These are phyloP conservation scores for Xiphophorus maculatus DNA, from an alignment of 2,113 vertebrate species.

Conservation along the genomic window DNA sequence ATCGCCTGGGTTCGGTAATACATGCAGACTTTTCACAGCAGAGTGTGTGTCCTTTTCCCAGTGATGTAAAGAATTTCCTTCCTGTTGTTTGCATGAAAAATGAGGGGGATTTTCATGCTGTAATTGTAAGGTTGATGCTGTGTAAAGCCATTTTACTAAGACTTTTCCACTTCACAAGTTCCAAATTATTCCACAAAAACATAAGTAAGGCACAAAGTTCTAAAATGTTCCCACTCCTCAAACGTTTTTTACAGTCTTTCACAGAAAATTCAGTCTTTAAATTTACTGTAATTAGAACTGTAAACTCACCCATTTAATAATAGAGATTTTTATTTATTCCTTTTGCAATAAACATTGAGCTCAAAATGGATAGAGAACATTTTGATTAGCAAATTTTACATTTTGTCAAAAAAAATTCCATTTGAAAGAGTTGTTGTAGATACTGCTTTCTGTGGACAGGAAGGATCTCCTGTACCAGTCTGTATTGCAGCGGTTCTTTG, in stretches of 20 bases:
- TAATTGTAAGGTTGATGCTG: background rate
- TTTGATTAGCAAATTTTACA: too few relatives aligned
- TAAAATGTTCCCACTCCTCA: background rate
- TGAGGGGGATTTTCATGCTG: background rate
- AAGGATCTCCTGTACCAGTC: too few relatives aligned
- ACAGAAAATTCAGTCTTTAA: too few relatives aligned
- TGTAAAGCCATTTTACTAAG: background rate
- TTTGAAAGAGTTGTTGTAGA: too few relatives aligned
- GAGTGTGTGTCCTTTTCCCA: conserved; percentile 13
- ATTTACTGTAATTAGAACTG: background rate
- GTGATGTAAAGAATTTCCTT: conserved; percentile 12
- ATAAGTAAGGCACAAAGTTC: background rate
- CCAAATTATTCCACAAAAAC: background rate
- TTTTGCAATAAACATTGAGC: too few relatives aligned
- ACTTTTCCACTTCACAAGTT: background rate
- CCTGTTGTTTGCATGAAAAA: background rate
- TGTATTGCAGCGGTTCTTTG: too few relatives aligned
- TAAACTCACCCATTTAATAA: background rate
- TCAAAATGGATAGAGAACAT: too few relatives aligned
- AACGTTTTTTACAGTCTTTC: too few relatives aligned
- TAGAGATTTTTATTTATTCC: too few relatives aligned
- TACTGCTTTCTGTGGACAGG: too few relatives aligned
- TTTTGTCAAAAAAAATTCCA: too few relatives aligned
- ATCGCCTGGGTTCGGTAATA: conserved; percentile 21
- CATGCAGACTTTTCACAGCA: conserved; percentile 26